Base-by-base conservation (phyloP, 30 jellyfish, hydroid and myxozoan species). In the Clytia hemisphaerica region DNA sequence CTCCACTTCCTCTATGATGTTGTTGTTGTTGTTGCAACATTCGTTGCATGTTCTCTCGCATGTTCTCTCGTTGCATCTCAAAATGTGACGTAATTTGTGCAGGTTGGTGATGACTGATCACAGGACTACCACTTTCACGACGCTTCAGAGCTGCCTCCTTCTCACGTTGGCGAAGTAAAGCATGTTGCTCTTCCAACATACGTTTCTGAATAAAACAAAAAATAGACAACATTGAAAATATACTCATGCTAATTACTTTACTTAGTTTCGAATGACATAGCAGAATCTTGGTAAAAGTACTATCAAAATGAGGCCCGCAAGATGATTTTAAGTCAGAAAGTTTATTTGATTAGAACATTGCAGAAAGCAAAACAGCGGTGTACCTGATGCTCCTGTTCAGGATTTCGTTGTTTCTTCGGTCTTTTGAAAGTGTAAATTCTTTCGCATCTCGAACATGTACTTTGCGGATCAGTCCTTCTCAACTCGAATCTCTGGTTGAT, bases 81-180 rank as follows among this genome's bases (percentile, higher is more conserved):
- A 36, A 86, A 36, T 73, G 84, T 32, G 98, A 90, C 16, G 98
- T 90, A 27, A 90, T 82, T 44, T 90, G 98, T 45, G 98, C 98
- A 18, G 95, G 95, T 40, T 93, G 90, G 18, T 83, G 32, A 47
- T 88, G 87, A n/a, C 34, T 72, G 25, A 71, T 71, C 26, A 89
- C 77, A 30, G 98, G 94, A 55, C 78, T 31, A 27, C 67, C 38
- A 37, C 33, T 42, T 1, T 31, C 35, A 2, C 60, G 54, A 12
- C 64, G 19, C 35, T 72, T 44, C 65, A 19, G 22, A 7, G 10
- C 24, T 21, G n/a, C 30, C 31, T 45, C 48, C 27, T 25, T 9
- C 29, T 69, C 74, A 27, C 77, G 84, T 6, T 74, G 10, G 24
- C 77, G 84, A 15, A 59, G 48, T 1, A 12, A 54, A 24, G 37